phyloP scores from a whole-genome alignment of 2,113 vertebrate species.

The Bubo scandiacus region DNA sequence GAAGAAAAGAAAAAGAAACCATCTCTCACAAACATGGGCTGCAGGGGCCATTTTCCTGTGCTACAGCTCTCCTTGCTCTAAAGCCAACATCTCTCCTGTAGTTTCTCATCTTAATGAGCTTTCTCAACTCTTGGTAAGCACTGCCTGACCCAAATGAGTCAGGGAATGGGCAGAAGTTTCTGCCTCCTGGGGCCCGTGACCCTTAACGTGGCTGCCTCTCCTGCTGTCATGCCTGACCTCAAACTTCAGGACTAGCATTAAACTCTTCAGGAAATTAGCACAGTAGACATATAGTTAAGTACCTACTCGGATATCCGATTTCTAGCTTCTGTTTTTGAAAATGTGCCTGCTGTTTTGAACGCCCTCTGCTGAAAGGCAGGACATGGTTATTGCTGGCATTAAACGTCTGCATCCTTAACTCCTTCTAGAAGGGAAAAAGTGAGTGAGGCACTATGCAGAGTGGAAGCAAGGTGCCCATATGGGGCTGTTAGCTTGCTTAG shows the following conservation, averaged over 20 bases:
- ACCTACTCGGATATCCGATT: not conserved
- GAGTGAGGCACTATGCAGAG: not conserved
- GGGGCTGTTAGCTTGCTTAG: not conserved
- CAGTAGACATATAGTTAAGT: not conserved
- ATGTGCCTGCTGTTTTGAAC: not conserved
- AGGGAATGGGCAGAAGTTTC: not conserved
- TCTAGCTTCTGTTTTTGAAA: not conserved
- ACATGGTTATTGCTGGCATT: not conserved
- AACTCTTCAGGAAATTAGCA: not conserved
- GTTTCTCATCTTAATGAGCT: constrained; percentile 1
- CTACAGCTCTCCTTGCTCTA: not conserved
- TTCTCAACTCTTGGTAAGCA: not conserved
- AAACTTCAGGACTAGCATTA: not conserved
- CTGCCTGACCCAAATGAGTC: constrained; percentile 8
- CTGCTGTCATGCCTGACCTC: not conserved
- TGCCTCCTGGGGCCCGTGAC: not conserved
- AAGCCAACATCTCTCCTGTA: not conserved
- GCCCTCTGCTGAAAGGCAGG: not conserved
- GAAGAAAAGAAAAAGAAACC: not conserved
- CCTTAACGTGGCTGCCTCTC: not conserved
- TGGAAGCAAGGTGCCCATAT: not conserved
- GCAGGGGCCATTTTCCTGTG: not conserved
- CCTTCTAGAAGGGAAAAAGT: not conserved
- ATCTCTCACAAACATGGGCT: not conserved
- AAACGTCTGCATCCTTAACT: not conserved